Base-by-base conservation (phyloP, 2,113 vertebrate species). In the Okapia johnstoni region DNA sequence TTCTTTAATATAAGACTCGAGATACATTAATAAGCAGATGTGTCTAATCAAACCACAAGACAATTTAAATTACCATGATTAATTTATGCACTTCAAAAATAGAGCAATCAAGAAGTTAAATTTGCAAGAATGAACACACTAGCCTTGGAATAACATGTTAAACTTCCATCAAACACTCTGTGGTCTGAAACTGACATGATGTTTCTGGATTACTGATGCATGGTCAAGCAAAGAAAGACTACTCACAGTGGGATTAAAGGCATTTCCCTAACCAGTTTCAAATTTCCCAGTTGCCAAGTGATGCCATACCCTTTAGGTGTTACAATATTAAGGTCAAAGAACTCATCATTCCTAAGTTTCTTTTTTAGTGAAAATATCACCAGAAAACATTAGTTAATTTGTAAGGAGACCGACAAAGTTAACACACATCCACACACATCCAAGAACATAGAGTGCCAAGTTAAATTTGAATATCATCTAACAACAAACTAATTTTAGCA, bases 331-430 rank as follows among this genome's bases (percentile, higher is more conserved):
- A 88, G 40, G 43, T 93, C 43, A 83, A 93, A 96, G 19, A 77
- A 88, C 3, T 14, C 33, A 23, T 61, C 23, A 57, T 96, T 95
- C 70, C 26, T 19, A 36, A 36, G 4, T 85, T 80, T 60, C 26
- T 89, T 95, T 77, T 55, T 33, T 58, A 58, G 84, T 94, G 11
- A 87, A 93, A 88, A 83, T 95, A 90, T 46, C 30, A n/a, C 23
- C 36, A 73, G 43, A 94, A 94, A 93, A 88, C 46, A 77, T 16
- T 40, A 93, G n/a, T 79, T 92, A 88, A 80, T 95, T 90, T 96
- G 16, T 83, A 83, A 95, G 57, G 40, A 90, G 16, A 16, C 12
- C 28, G 12, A 92, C 23, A 88, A 83, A 43, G 26, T 93, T 60
- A 96, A 50, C 23, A 50, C 26, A 33, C 21, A 1, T 15, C 70